Percentiles rank a stretch among this genome's conserved stretches.
phyloP scores from a whole-genome alignment of 1,140 invertebrate genomes.

The Macrobrachium rosenbergii region DNA sequence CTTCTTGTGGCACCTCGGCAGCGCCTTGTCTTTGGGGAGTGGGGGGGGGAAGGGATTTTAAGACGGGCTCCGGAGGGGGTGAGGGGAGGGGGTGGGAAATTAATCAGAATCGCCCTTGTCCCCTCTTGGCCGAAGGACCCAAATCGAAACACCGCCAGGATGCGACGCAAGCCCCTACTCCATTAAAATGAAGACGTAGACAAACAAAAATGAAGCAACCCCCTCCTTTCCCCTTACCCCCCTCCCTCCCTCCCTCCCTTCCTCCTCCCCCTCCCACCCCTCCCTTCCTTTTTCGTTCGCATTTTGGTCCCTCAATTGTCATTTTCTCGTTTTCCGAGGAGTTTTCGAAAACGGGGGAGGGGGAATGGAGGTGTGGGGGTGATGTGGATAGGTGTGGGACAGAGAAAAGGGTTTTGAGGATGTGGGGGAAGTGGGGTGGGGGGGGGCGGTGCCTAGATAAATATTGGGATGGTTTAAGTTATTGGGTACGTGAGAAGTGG shows the following conservation, averaged over 20 bases:
- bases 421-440: conserved; percentile 12
- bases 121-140: neutral
- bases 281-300: conserved; percentile 21
- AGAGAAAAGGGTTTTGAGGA: neutral
- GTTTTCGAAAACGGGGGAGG: neutral
- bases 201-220: conserved; percentile 52
- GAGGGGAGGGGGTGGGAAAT: neutral
- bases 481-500: too few species aligned
- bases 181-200: conserved; percentile 57
- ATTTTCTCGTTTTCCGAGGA: conserved; percentile 30
- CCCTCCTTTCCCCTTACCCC: neutral
- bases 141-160: conserved; percentile 13
- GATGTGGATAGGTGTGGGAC: neutral
- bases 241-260: neutral
- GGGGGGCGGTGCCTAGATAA: neutral
- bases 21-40: conserved; percentile 7
- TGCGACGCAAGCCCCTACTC: conserved; percentile 35
- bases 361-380: neutral
- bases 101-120: conserved; percentile 1
- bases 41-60: neutral
- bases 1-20: conserved; percentile 32
- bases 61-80: neutral
- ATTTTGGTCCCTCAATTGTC: conserved; percentile 57
- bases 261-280: neutral
- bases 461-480: neutral